Base-by-base conservation (phyloP, 2,797 vertebrate genomes). In the Peromyscus nudipes region DNA sequence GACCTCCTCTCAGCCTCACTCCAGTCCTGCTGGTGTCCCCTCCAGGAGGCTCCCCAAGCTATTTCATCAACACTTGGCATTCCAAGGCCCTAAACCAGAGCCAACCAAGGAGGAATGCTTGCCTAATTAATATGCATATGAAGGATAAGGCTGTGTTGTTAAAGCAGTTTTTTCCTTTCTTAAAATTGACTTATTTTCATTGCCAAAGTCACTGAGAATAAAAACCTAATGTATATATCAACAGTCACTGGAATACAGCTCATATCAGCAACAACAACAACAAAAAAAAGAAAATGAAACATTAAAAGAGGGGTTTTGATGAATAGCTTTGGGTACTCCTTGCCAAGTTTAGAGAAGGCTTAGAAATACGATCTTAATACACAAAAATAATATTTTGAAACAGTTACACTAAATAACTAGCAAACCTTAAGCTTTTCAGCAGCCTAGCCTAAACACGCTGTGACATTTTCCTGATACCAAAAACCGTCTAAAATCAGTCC, bases 151-250 rank as follows among this genome's bases (percentile, higher is more conserved):
- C 4, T 37, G 55, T 8, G n/a, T 83, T 76, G 92, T 67, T 84
- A 93, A 95, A 91, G 67, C 4, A 46, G 89, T 77, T 94, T 94
- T 57, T 57, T 6, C 96, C 91, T 67, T 94, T 77, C 90, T 88
- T 79, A 82, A 79, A 9, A 0, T 79, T 93, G 89, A 83, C 27
- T 91, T 77, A 85, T 86, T 88, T 89, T 94, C 88, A 94, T 67
- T 49, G 69, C 3, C 55, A 91, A 89, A 76, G 73, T 92, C 60
- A 69, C 43, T 1, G 8, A 94, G 25, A 84, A 40, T 1, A 31
- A 92, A 92, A 80, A 69, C 6, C 40, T 77, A 57, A 23, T 81
- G 69, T 76, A 92, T 76, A 27, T 19, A 65, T 49, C 75, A 86
- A 90, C 29, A 64, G n/a, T 79, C n/a, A 52, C 55, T 37, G 43